Evolutionary conservation across 2,797 vertebrate genomes (phyloP).

Genomic region (Simalia tracyae): DNA sequence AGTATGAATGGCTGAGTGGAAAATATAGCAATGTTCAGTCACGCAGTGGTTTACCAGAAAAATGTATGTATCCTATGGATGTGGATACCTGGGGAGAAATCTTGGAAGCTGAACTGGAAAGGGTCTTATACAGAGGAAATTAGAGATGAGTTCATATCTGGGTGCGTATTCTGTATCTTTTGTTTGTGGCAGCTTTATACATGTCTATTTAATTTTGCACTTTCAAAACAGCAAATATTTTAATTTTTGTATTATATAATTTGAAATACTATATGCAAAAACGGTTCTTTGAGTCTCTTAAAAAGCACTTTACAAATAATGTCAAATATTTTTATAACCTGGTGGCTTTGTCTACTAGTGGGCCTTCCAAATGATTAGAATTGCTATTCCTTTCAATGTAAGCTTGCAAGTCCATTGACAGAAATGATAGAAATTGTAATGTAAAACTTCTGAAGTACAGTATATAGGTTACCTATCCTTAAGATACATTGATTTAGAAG

Average conservation of each 20-base stretch:
- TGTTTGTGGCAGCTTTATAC: background rate
- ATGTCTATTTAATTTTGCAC: constrained; percentile 54
- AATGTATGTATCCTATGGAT: constrained; percentile 83
- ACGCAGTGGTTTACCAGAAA: constrained; percentile 73
- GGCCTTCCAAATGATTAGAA: background rate
- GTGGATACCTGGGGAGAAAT: constrained; percentile 89
- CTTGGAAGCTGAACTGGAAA: constrained; percentile 87
- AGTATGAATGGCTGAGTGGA: constrained; percentile 85
- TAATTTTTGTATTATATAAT: constrained; percentile 27
- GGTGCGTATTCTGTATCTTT: constrained; percentile 13
- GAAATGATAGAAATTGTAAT: background rate
- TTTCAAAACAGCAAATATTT: constrained; percentile 54
- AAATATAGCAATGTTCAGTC: constrained; percentile 85
- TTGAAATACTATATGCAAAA: constrained; percentile 1
- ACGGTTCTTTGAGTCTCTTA: constrained; percentile 7
- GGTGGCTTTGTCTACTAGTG: background rate
- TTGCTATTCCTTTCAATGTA: background rate
- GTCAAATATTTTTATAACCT: background rate
- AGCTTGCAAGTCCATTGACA: background rate
- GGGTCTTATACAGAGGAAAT: constrained; percentile 33
- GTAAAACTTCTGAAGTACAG: background rate
- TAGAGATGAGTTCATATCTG: background rate
- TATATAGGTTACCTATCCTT: background rate
- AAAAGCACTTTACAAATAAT: constrained; percentile 43
- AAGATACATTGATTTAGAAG: background rate